Base-by-base conservation (phyloP, 1,140 invertebrate species). In the Melanaphis sacchari region DNA sequence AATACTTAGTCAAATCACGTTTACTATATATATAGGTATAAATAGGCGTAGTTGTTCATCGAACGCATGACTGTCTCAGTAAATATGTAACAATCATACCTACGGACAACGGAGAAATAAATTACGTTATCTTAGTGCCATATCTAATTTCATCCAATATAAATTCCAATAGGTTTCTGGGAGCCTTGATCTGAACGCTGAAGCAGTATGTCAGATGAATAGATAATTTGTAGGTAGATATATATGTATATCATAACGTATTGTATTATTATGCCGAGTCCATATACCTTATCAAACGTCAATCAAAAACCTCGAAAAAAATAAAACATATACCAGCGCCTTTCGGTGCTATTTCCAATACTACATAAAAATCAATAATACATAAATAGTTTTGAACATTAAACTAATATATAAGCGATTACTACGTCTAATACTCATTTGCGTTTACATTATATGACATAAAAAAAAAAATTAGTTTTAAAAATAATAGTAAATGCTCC, bases 1-100 rank as follows among this genome's bases (percentile, higher is more conserved):
- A 92, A 76, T 36, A 76, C 59, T n/a, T 46, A 15, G 90, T 82
- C 24, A 49, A 92, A 82, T 92, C 66, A 82, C 21, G 43, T 59
- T 54, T 59, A 54, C 24, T 59, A 6, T 59, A 41, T 66, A 36
- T 21, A 41, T 40, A 38, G 2, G 8, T 81, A 38, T 24, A 38
- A 8, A 9, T 40, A 6, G 6, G 22, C 36, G 22, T 84, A 9
- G 82, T 84, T 11, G 41, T 82, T 82, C 41, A 49, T 92, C 66
- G 36, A 81, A 92, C 21, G 46, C 41, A 46, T 36, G 66, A 36
- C 15, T 36, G 21, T 46, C 41, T 38, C 21, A 46, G 66, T 82
- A 46, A 81, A 91, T 76, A 76, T 52, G 66, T 38, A 46, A 43
- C 66, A 82, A 92, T 46, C 41, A 26, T 76, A 76, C 15, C 15